These are phyloP conservation scores for Deilephila porcellus DNA, from an alignment of 2,888 invertebrate genomes.

Conservation along the genomic window DNA sequence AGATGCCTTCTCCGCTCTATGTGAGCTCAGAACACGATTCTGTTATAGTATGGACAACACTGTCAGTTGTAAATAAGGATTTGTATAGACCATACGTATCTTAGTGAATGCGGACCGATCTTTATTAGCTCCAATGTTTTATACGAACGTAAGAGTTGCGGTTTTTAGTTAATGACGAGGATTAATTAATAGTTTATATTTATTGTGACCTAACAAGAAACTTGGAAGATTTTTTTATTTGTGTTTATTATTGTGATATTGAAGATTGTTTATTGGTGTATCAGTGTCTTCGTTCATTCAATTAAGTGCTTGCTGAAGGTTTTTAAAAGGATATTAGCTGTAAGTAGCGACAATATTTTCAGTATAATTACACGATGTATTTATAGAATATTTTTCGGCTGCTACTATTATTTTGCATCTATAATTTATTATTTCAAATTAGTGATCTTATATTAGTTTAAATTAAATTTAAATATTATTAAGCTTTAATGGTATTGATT, in stretches of 20 bases:
- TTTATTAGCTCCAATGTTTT: conserved; percentile 62
- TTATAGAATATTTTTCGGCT: conserved; percentile 8
- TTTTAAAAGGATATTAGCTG: conserved; percentile 67
- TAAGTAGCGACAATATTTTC: conserved; percentile 59
- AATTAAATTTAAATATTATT: neutral
- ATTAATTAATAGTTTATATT: conserved; percentile 50
- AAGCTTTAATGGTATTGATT: neutral
- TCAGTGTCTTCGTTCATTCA: conserved; percentile 66
- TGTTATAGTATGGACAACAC: conserved; percentile 79
- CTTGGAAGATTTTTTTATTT: conserved; percentile 63
- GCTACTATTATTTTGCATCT: neutral
- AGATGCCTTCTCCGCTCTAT: conserved; percentile 77
- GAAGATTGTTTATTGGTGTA: conserved; percentile 71
- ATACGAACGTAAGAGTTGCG: conserved; percentile 55
- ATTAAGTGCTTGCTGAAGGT: conserved; percentile 62
- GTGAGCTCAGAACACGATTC: conserved; percentile 70
- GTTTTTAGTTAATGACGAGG: conserved; percentile 48
- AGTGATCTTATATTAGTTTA: neutral
- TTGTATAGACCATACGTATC: conserved; percentile 84
- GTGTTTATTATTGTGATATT: conserved; percentile 65
- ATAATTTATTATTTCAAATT: neutral
- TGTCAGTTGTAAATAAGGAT: conserved; percentile 85
- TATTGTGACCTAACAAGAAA: conserved; percentile 73
- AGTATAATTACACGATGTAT: conserved; percentile 26
- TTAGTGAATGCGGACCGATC: conserved; percentile 66